Conservation (phyloP, 92 coral and sea anemone genomes). For the Phymanthus crucifer region DNA sequence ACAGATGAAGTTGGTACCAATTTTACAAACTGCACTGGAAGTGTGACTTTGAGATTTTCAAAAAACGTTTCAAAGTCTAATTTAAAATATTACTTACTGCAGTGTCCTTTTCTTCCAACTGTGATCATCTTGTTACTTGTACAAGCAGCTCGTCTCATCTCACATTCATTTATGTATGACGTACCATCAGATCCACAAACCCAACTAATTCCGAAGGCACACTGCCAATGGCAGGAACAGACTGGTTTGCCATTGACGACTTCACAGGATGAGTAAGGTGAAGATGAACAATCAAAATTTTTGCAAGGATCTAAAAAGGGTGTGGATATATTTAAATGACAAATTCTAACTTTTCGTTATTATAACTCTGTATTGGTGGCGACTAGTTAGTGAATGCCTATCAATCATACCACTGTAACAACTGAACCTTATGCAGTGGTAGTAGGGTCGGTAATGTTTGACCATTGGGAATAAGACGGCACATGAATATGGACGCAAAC, state of each 20-base stretch:
- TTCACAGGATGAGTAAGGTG: slow-evolving; percentile 24
- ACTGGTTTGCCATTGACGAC: slow-evolving; percentile 13
- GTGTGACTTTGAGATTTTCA: too few relatives aligned
- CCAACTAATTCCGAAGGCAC: neutral
- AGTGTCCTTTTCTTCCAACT: slow-evolving; percentile 19
- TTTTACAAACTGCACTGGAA: too few relatives aligned
- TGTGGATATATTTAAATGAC: neutral
- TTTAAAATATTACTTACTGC: too few relatives aligned
- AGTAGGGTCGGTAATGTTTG: too few relatives aligned
- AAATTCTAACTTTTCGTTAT: neutral
- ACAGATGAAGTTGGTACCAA: too few relatives aligned
- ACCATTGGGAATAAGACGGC: too few relatives aligned
- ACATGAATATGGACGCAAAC: too few relatives aligned
- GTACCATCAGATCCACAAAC: slow-evolving; percentile 28
- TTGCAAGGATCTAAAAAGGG: slow-evolving; percentile 37
- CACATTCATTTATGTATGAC: slow-evolving; percentile 25
- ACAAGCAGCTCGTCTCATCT: slow-evolving; percentile 22
- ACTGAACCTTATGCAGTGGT: too few relatives aligned
- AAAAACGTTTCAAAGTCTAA: too few relatives aligned
- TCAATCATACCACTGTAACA: too few relatives aligned
- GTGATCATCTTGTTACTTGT: slow-evolving; percentile 6
- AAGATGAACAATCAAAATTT: slow-evolving; percentile 2
- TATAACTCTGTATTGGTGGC: too few relatives aligned
- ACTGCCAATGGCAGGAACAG: slow-evolving; percentile 22
- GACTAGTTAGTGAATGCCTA: too few relatives aligned